Percentiles rank a stretch among this genome's conserved stretches.
Conservation (phyloP, 1,140 invertebrate genomes). For the Panonychus citri region DNA sequence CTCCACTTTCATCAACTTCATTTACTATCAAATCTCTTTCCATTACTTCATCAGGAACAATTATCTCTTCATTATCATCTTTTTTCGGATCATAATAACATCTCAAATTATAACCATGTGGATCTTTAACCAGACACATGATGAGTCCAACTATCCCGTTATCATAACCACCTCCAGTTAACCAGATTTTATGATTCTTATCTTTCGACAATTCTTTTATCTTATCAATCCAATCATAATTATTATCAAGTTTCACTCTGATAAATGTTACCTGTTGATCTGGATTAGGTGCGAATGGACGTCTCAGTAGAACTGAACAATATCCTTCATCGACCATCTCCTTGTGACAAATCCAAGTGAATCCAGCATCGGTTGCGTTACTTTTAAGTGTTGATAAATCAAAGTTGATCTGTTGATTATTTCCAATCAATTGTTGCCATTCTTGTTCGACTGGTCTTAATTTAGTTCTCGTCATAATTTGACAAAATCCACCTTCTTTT, state of each 20-base stretch:
- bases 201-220: constrained; percentile 19
- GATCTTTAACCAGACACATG: constrained; percentile 63
- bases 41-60: constrained; percentile 19
- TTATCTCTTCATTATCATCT: constrained; percentile 2
- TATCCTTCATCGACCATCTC: neutral
- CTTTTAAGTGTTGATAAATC: neutral
- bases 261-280: constrained; percentile 13
- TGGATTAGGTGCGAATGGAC: neutral
- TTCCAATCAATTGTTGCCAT: neutral
- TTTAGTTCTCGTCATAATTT: too few relatives aligned
- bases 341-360: neutral
- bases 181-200: constrained; percentile 29
- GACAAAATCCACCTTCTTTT: too few relatives aligned
- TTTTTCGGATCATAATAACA: constrained; percentile 24
- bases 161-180: constrained; percentile 29
- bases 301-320: neutral
- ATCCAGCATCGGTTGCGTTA: neutral
- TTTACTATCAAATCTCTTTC: constrained; percentile 51
- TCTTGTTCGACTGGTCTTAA: neutral
- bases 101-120: constrained; percentile 44
- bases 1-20: constrained; percentile 53
- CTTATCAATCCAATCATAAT: constrained; percentile 44
- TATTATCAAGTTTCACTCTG: constrained; percentile 21
- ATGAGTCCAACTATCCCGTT: constrained; percentile 61
- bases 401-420: neutral